Conservation (phyloP, 2,888 invertebrate species). For the Caenorhabditis panamensis region DNA sequence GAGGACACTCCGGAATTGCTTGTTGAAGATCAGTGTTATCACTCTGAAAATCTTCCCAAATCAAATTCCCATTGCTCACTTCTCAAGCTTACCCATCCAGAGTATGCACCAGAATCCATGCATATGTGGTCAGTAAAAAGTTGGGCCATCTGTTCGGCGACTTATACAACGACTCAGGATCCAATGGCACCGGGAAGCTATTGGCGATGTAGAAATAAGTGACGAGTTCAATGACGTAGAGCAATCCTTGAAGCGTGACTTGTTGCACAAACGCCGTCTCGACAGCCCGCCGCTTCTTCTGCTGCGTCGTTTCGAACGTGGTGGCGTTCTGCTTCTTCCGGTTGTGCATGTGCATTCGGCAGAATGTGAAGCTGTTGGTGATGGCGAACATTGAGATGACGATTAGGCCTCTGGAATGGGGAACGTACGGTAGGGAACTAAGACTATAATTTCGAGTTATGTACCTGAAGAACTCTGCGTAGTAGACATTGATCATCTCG, state of each 20-base stretch:
- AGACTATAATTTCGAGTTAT: neutral
- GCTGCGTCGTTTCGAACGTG: slow-evolving; percentile 63
- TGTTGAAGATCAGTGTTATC: slow-evolving; percentile 67
- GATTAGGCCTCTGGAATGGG: slow-evolving; percentile 59
- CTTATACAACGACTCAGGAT: slow-evolving; percentile 10
- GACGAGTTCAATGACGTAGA: slow-evolving; percentile 67
- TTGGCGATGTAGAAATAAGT: slow-evolving; percentile 67
- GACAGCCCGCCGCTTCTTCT: slow-evolving; percentile 62
- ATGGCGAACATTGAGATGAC: slow-evolving; percentile 67
- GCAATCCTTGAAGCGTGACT: slow-evolving; percentile 67
- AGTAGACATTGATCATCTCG: slow-evolving; percentile 64
- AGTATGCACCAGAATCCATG: slow-evolving; percentile 68
- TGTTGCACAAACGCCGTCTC: slow-evolving; percentile 70
- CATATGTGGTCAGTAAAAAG: slow-evolving; percentile 69
- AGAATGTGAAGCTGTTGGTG: slow-evolving; percentile 65
- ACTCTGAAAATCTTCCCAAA: slow-evolving; percentile 45
- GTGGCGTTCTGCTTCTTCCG: slow-evolving; percentile 56
- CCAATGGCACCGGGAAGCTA: slow-evolving; percentile 51
- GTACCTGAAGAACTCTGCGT: slow-evolving; percentile 66
- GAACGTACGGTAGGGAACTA: neutral
- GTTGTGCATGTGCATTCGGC: slow-evolving; percentile 69
- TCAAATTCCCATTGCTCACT: too few species aligned
- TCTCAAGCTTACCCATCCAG: slow-evolving; percentile 62
- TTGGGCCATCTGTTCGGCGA: slow-evolving; percentile 70
- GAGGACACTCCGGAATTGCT: slow-evolving; percentile 65